phyloP scores from a whole-genome alignment of 2,888 invertebrate genomes.

The Achlya flavicornis region DNA sequence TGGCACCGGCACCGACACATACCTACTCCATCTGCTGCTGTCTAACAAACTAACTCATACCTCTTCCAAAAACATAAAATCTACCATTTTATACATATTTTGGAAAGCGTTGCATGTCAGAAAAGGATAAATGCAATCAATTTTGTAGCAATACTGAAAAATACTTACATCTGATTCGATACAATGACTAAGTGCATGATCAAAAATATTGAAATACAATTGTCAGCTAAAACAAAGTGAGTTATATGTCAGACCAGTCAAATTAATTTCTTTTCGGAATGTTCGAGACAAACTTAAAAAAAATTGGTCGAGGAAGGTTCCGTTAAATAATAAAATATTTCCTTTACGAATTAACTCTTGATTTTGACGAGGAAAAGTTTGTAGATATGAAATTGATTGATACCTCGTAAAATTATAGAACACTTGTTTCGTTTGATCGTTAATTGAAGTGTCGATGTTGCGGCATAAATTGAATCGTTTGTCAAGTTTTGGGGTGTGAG shows the following conservation, averaged over 20 bases:
- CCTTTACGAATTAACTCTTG: too few species aligned
- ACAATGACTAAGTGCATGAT: background rate
- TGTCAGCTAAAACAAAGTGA: background rate
- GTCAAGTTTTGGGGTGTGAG: conserved; percentile 57
- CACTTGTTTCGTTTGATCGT: conserved; percentile 52
- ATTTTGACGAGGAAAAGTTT: background rate
- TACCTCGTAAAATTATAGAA: conserved; percentile 2
- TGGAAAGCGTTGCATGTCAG: background rate
- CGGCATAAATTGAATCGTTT: conserved; percentile 61
- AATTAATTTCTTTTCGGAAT: background rate
- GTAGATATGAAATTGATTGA: background rate
- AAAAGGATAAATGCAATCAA: background rate
- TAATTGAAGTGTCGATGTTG: conserved; percentile 71
- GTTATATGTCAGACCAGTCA: background rate
- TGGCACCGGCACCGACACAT: conserved; percentile 23
- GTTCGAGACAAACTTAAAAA: background rate
- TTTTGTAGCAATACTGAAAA: background rate
- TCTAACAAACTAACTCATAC: background rate
- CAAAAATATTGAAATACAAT: background rate
- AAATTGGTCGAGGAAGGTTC: background rate
- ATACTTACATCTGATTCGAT: background rate
- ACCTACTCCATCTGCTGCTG: background rate
- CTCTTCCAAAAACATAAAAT: background rate
- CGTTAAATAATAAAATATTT: too few species aligned
- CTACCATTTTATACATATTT: background rate